Percentiles rank a stretch among this genome's conserved stretches.
These are phyloP conservation scores for Sebastes ruberrimus DNA, from an alignment of 2,797 vertebrate species.

Conservation along the genomic window DNA sequence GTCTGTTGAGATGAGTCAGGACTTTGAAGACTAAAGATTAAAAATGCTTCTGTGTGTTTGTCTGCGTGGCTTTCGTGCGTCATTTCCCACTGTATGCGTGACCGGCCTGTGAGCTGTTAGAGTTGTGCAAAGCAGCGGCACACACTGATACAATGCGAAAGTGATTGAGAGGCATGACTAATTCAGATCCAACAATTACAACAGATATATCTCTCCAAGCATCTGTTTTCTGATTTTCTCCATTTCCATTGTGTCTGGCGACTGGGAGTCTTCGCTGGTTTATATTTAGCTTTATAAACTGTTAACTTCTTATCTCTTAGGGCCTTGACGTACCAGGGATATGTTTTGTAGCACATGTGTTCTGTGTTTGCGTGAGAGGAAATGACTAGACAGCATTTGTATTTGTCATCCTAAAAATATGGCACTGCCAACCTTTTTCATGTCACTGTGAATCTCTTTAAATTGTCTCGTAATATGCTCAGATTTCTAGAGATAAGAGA, in stretches of 20 bases:
- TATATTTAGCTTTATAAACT: neutral
- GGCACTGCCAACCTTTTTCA: neutral
- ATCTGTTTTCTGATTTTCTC: neutral
- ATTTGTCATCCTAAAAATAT: neutral
- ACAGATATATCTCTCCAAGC: too few species aligned
- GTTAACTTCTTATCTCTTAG: neutral
- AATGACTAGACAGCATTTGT: neutral
- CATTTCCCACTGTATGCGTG: neutral
- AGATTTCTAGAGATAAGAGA: neutral
- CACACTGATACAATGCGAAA: neutral
- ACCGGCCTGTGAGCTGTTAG: neutral
- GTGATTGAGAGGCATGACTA: neutral
- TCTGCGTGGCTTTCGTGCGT: neutral
- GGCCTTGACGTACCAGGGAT: neutral
- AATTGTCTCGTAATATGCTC: neutral
- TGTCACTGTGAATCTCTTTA: neutral
- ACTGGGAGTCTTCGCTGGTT: neutral
- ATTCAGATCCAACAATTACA: neutral
- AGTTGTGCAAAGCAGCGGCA: neutral
- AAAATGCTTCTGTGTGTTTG: conserved; percentile 10
- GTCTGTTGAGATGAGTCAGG: conserved; percentile 34
- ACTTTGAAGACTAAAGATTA: conserved; percentile 31
- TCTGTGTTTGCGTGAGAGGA: neutral
- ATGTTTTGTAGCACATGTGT: neutral
- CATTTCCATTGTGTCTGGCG: neutral